Evolutionary conservation across 2,113 vertebrate species (phyloP).

Genomic region (Dinomys branickii): DNA sequence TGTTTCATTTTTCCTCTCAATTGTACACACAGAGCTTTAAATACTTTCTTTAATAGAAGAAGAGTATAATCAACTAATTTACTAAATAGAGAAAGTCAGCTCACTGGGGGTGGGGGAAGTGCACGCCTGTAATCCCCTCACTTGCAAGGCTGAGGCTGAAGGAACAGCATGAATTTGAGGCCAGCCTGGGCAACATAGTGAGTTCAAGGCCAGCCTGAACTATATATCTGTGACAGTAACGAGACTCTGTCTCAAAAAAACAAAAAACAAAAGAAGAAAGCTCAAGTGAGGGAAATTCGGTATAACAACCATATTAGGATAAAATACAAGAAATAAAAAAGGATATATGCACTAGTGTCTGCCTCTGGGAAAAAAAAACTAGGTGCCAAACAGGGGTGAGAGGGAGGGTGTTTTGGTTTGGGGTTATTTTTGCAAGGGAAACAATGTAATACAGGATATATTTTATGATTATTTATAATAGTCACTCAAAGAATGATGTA

Average conservation of each 20-base stretch:
- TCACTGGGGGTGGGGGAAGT: background rate
- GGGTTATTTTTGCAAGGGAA: too few species aligned
- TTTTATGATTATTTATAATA: too few species aligned
- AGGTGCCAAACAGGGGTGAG: background rate
- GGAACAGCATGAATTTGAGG: background rate
- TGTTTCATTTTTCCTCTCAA: background rate
- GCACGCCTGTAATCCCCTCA: background rate
- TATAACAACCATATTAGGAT: background rate
- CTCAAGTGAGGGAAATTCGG: background rate
- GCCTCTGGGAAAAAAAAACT: background rate
- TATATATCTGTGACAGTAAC: background rate
- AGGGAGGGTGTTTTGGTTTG: background rate
- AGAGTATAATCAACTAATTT: slow-evolving; percentile 6
- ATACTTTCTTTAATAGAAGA: slow-evolving; percentile 13
- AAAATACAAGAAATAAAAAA: background rate
- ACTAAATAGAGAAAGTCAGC: background rate
- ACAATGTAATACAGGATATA: too few species aligned
- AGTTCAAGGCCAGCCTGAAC: background rate
- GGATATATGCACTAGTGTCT: background rate
- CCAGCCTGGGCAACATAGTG: background rate
- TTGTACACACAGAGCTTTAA: background rate
- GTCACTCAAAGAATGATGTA: too few species aligned
- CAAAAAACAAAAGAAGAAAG: background rate
- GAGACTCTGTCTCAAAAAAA: background rate
- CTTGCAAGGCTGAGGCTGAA: background rate